Percentiles rank a stretch among this genome's conserved stretches.
These are phyloP conservation scores for Dendrolimus pini DNA, from an alignment of 2,888 invertebrate species.

Conservation along the genomic window DNA sequence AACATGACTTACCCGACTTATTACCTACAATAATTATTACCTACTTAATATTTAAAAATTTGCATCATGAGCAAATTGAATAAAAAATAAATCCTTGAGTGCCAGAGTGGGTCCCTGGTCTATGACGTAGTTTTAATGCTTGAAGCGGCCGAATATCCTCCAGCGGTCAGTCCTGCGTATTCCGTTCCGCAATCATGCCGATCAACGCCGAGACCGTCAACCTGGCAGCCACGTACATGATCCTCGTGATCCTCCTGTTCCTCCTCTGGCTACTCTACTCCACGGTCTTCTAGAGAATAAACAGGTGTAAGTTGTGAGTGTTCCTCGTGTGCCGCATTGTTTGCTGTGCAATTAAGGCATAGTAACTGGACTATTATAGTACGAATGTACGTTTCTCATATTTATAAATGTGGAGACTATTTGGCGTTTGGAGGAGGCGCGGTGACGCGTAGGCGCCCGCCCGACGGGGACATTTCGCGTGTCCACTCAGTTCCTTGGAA, in stretches of 20 bases:
- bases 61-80: no score
- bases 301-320: conserved; percentile 16
- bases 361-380: conserved; percentile 37
- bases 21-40: no score
- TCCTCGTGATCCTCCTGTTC: conserved; percentile 80
- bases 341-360: conserved; percentile 18
- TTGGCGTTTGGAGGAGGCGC: conserved; percentile 38
- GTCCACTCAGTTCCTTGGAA: conserved; percentile 51
- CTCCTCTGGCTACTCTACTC: conserved; percentile 82
- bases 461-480: conserved; percentile 29
- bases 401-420: conserved; percentile 51
- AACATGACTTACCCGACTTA: background rate
- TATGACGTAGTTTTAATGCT: conserved; percentile 33
- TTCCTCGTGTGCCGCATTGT: conserved; percentile 1
- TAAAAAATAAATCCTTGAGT: conserved; percentile 21
- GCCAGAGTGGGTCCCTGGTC: conserved; percentile 47
- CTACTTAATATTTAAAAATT: no score
- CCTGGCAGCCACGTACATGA: conserved; percentile 82
- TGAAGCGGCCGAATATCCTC: conserved; percentile 31
- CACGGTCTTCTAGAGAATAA: conserved; percentile 55
- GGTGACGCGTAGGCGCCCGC: conserved; percentile 38
- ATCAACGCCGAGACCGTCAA: conserved; percentile 79
- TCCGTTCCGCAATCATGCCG: conserved; percentile 53
- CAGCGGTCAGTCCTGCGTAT: conserved; percentile 42
- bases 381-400: conserved; percentile 25